phyloP scores from a whole-genome alignment of 2,113 vertebrate genomes.

The Callaeas wilsoni region DNA sequence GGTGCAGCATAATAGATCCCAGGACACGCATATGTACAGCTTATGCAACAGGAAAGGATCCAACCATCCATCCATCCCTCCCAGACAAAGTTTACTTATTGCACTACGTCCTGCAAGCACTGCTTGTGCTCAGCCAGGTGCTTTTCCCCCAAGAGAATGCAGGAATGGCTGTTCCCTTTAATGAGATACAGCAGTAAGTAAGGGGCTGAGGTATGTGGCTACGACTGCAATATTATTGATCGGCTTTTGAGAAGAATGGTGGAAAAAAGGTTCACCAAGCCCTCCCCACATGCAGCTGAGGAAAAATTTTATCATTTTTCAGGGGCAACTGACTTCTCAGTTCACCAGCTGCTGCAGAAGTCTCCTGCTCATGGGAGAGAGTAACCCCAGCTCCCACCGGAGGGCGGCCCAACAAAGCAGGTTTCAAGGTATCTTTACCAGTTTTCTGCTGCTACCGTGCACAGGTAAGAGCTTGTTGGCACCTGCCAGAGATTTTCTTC shows the following conservation, averaged over 20 bases:
- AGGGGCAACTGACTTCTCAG: neutral
- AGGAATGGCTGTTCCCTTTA: neutral
- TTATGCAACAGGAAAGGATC: neutral
- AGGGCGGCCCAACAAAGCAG: neutral
- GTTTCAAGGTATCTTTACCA: neutral
- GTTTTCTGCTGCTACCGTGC: neutral
- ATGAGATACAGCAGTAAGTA: neutral
- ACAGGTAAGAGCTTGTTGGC: neutral
- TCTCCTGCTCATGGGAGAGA: neutral
- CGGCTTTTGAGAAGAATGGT: neutral
- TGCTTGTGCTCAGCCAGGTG: neutral
- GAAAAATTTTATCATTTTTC: neutral
- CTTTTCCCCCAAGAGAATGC: neutral
- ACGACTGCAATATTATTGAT: neutral
- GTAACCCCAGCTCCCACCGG: neutral
- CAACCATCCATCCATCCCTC: neutral
- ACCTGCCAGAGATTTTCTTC: neutral
- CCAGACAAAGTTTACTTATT: neutral
- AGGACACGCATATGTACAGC: fast-evolving
- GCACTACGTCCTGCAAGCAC: neutral
- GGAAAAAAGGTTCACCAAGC: neutral
- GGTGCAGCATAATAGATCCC: neutral
- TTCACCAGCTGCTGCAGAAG: neutral
- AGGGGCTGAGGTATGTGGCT: neutral
- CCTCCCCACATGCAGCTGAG: neutral